Evolutionary conservation across 2,113 vertebrate species (phyloP), one percentile per base, ranked within the genome.

Genomic region (Elachura formosa): DNA sequence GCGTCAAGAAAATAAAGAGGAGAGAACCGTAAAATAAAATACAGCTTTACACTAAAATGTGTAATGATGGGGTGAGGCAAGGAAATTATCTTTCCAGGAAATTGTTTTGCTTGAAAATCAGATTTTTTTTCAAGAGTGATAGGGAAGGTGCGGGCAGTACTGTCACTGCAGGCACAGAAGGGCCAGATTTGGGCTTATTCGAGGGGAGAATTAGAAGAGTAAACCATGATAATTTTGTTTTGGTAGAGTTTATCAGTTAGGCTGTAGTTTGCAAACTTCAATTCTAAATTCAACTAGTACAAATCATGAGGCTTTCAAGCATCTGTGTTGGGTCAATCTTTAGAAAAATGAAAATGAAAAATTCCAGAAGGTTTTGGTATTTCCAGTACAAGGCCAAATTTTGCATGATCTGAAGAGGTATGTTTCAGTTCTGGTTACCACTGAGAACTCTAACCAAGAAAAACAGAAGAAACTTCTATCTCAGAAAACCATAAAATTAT

Each of bases 291-390:
- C 34, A 41, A 11, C 12, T 88, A 69, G 48, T 69, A 17, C 12
- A 40, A 56, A 77, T 36, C 8, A 40, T 48, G 41, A 71, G 31
- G 26, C 46, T 55, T 63, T 67, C 40, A 38, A 54, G 6, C 1
- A 2, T 56, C 10, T 85, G 6, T 58, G 19, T 59, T 71, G 41
- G n/a, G 38, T 5, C 9, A 78, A n/a, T 43, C 45, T 80, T 73
- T 34, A 94, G 63, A 91, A 91, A 78, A 64, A 84, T 8, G 17
- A 83, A 93, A 84, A 72, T 0, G 6, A 94, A 38, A 81, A 71
- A 89, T 83, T 96, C 82, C 75, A 91, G 82, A 93, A 83, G 4
- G 55, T 90, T 89, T 36, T 83, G 58, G 20, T 82, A 51, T 82
- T 94, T 94, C 41, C 51, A 92, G 38, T 55, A 51, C 13, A 66